Base-by-base conservation (phyloP, 2,888 invertebrate species). In the Acronicta leporina region DNA sequence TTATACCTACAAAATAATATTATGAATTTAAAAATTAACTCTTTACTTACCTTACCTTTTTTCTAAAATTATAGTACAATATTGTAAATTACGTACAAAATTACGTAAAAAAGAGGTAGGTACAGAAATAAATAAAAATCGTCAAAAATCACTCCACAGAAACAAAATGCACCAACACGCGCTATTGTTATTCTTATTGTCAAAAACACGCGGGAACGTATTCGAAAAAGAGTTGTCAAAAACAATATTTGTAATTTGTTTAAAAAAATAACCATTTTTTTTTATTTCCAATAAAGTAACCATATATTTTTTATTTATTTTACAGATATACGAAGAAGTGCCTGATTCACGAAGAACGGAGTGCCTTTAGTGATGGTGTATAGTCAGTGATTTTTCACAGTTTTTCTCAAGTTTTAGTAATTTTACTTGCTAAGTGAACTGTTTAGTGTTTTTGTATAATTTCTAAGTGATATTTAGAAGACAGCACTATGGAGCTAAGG, bases 331-430 rank as follows among this genome's bases (percentile, higher is more conserved):
- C 83, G 80, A 85, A 77, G 73, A 83, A 89, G 92, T 92, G 92
- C 91, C 92, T 88, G 69, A 59, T 55, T 69, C 57, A 63, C 71
- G 61, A 78, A 75, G 79, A 75, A 81, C 86, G 85, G 86, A 82
- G 93, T 93, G 93, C 92, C 92, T 92, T 91, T 64, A 83, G 90
- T 91, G 92, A 80, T 70, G 83, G 89, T 91, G 91, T 44, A 78
- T 63, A 69, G 63, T 64, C 68, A 84, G 85, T 85, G 83, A 75
- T 79, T 66, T 61, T n/a, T 75, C 73, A 79, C 78, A 76, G 76
- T 79, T 80, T 78, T 79, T 59, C 13, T 48, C 53, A 51, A 58
- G 52, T 64, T 71, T 64, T 68, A 72, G 80, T 84, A 77, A 81
- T 63, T 81, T 64, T 80, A 75, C 75, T 77, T 52, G 60, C 71